Percentiles rank a stretch among this genome's conserved stretches.
These are phyloP conservation scores for Jordanella pulchra DNA, from an alignment of 2,797 vertebrate species.

Conservation along the genomic window DNA sequence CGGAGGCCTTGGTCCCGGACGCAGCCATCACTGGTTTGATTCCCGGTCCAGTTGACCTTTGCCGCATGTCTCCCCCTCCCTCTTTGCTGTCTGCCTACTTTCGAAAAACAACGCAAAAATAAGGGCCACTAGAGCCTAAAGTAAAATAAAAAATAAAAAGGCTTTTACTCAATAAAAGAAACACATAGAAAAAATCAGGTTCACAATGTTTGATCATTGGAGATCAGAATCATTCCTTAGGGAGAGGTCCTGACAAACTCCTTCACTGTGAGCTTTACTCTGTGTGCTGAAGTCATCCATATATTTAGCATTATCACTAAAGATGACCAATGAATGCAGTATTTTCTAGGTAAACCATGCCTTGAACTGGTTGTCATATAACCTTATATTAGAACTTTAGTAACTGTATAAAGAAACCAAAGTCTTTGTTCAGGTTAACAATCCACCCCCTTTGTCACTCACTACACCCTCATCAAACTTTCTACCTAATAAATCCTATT, in stretches of 20 bases:
- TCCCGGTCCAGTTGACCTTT: too few species aligned
- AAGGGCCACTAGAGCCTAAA: too few species aligned
- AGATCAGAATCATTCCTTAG: neutral
- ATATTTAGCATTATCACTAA: neutral
- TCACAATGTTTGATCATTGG: neutral
- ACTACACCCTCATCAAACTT: conserved; percentile 5
- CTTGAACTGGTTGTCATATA: neutral
- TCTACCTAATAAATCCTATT: neutral
- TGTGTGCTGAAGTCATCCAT: neutral
- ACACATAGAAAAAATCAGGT: neutral
- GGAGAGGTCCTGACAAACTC: neutral
- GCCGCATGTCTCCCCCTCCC: too few species aligned
- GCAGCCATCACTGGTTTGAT: too few species aligned
- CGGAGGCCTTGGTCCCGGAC: too few species aligned
- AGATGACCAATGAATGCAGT: neutral
- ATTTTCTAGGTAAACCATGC: neutral
- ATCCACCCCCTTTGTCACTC: neutral
- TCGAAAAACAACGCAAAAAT: too few species aligned
- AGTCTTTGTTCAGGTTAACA: conserved; percentile 13
- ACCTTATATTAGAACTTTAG: neutral
- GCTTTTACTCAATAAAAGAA: too few species aligned
- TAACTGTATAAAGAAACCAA: neutral
- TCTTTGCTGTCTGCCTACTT: too few species aligned
- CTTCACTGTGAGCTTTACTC: neutral
- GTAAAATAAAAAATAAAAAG: too few species aligned